phyloP scores from a whole-genome alignment of 2,888 invertebrate species.

The Bugula neritina region DNA sequence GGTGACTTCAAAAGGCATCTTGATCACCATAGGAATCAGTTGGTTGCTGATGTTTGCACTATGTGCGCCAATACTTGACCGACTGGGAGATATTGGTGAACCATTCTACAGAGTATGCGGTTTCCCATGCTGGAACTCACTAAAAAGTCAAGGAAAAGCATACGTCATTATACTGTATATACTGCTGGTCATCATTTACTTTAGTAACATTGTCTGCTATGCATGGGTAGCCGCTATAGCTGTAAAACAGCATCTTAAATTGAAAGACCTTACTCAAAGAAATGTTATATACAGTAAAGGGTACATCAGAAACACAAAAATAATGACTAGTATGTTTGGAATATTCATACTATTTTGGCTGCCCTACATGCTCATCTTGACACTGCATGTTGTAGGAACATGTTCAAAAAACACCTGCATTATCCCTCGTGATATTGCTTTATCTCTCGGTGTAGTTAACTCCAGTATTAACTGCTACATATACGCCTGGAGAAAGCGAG shows the following conservation, averaged over 20 bases:
- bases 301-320: not conserved
- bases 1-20: not conserved
- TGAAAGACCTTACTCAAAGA: not conserved
- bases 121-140: not conserved
- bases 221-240: constrained; percentile 3
- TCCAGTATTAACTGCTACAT: constrained; percentile 20
- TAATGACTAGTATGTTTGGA: constrained; percentile 13
- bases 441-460: constrained; percentile 3
- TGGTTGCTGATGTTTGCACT: constrained; percentile 9
- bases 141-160: not conserved
- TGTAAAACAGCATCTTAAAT: not conserved
- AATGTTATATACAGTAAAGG: not conserved
- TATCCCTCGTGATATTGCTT: not conserved
- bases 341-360: constrained; percentile 14
- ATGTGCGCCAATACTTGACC: not conserved
- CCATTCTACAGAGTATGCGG: not conserved
- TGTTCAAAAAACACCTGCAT: not conserved
- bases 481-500: constrained; percentile 6
- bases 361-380: not conserved
- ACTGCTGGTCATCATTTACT: not conserved
- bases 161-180: not conserved
- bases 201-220: not conserved
- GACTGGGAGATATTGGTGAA: not conserved
- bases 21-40: not conserved
- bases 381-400: not conserved